A percentile compares a stretch with the other conserved stretches of the same genome.
These are phyloP conservation scores for Cydia fagiglandana DNA, from an alignment of 1,140 invertebrate genomes.

Conservation along the genomic window DNA sequence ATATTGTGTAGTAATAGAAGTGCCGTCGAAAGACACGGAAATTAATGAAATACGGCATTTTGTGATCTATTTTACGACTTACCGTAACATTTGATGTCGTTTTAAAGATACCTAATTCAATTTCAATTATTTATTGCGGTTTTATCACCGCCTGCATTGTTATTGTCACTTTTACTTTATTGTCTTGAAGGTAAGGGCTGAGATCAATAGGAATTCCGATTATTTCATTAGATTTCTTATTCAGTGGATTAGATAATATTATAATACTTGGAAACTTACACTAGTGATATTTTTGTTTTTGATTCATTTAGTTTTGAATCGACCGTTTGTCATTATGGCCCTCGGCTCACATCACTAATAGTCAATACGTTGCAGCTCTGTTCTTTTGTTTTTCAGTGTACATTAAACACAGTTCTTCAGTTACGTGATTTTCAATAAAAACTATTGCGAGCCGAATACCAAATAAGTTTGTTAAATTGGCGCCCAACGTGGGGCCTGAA, in stretches of 20 bases:
- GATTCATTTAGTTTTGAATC: no score
- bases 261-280: no score
- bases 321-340: no score
- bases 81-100: conserved; percentile 51
- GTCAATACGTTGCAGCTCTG: no score
- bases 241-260: not conserved
- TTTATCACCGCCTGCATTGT: conserved; percentile 45
- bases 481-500: no score
- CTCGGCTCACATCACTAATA: no score
- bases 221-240: not conserved
- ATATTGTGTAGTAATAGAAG: not conserved
- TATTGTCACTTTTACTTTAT: conserved; percentile 1
- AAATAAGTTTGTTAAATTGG: no score
- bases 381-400: no score
- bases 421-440: no score
- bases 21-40: not conserved
- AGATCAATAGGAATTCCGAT: not conserved
- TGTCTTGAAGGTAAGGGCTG: not conserved
- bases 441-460: no score
- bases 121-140: conserved; percentile 47
- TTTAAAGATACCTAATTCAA: conserved; percentile 42
- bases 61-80: conserved; percentile 48
- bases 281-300: no score
- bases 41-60: conserved; percentile 33
- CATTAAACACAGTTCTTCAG: no score